phyloP scores from a whole-genome alignment of 2,113 vertebrate genomes.

The Himantopus leucocephalus region DNA sequence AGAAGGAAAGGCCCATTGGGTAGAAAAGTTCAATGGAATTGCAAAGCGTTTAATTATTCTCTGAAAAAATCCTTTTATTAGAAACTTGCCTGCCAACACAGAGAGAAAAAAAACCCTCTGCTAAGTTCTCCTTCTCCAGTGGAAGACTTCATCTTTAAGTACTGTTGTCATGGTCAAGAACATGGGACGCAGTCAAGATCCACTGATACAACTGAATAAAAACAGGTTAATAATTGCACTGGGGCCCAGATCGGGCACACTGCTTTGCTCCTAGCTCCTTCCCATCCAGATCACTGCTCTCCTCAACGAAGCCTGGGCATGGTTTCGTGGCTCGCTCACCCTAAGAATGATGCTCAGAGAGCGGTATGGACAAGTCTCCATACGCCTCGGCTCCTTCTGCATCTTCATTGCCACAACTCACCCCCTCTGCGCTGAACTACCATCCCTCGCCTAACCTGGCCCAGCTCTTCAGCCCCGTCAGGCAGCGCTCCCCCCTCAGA shows the following conservation, averaged over 20 bases:
- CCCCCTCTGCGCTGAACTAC: neutral
- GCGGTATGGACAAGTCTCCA: rapidly evolving
- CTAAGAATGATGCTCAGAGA: neutral
- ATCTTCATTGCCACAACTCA: rapidly evolving
- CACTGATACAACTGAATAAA: neutral
- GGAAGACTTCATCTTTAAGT: neutral
- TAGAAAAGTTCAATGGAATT: neutral
- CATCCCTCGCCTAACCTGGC: neutral
- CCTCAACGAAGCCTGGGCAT: rapidly evolving
- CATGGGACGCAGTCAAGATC: rapidly evolving
- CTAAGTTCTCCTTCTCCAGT: neutral
- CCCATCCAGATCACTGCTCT: neutral
- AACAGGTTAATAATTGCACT: neutral
- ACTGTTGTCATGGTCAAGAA: neutral
- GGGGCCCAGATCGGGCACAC: neutral
- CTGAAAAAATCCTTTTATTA: neutral
- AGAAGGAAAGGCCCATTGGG: neutral
- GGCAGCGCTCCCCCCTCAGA: neutral
- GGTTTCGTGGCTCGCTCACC: neutral
- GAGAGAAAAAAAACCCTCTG: neutral
- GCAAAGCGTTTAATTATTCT: neutral
- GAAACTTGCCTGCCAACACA: neutral
- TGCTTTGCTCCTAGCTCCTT: neutral
- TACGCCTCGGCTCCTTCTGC: neutral
- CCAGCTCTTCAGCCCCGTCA: neutral